These are phyloP conservation scores for Linyphia triangularis DNA, from an alignment of 2,888 invertebrate species.

Conservation along the genomic window DNA sequence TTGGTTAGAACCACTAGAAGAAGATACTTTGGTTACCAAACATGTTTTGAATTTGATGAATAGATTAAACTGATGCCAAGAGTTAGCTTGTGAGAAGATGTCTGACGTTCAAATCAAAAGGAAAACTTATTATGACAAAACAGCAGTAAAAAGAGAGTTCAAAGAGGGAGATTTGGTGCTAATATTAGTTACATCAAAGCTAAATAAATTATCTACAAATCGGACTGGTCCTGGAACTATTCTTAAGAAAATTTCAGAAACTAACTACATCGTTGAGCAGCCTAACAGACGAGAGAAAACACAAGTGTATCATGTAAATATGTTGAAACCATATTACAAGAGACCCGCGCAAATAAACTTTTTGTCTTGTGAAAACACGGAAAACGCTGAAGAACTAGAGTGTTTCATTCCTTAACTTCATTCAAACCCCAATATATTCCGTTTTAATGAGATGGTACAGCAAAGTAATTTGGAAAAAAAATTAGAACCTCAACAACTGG, in stretches of 20 bases:
- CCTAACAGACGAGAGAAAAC: neutral
- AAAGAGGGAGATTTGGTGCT: slow-evolving; percentile 16
- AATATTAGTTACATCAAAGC: neutral
- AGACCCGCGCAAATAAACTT: neutral
- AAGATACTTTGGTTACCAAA: neutral
- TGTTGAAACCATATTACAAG: neutral
- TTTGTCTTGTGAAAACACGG: neutral
- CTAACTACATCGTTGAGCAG: neutral
- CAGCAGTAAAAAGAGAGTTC: slow-evolving; percentile 13
- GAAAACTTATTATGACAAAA: slow-evolving; percentile 33
- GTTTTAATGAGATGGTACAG: neutral
- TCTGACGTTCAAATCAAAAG: neutral
- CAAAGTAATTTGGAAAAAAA: neutral
- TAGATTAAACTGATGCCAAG: slow-evolving; percentile 28
- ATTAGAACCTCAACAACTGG: neutral
- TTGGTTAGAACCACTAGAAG: neutral
- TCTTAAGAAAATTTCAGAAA: neutral
- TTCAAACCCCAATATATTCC: neutral
- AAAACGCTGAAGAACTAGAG: no score
- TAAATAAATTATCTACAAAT: neutral
- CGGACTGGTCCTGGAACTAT: neutral
- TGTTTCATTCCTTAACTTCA: slow-evolving; percentile 17
- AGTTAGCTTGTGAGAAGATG: neutral
- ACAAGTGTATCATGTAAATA: slow-evolving; percentile 8
- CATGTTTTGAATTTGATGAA: slow-evolving; percentile 29